Conservation (phyloP, 2,797 vertebrate species). For the Neosalanx taihuensis region DNA sequence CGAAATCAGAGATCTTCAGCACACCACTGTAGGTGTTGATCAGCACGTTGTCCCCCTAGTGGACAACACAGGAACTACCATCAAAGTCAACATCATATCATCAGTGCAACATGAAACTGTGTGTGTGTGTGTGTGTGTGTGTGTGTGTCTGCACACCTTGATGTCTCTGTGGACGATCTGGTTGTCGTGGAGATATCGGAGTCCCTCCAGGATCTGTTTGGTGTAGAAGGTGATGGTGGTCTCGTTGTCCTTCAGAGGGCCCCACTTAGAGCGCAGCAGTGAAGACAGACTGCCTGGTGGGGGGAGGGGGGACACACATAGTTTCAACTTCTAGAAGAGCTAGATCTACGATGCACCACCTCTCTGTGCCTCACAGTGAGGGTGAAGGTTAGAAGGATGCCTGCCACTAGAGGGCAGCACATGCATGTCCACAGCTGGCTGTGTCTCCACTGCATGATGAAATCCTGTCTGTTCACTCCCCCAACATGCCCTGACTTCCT, state of each 20-base stretch:
- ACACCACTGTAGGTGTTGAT: conserved; percentile 93
- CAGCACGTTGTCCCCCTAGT: conserved; percentile 90
- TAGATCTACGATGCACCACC: no score
- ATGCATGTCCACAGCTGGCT: background rate
- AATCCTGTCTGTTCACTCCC: conserved; percentile 8
- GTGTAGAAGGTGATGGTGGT: conserved; percentile 90
- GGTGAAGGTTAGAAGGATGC: no score
- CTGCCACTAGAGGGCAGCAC: background rate
- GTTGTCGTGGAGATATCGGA: conserved; percentile 89
- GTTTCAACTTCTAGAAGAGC: no score
- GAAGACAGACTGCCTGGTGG: conserved; percentile 85
- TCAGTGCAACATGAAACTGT: no score
- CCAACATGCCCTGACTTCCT: conserved; percentile 35
- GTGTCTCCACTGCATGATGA: background rate
- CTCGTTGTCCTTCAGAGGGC: conserved; percentile 90
- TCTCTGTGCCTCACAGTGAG: no score
- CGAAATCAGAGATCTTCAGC: conserved; percentile 92
- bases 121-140: no score
- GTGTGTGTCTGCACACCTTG: conserved; percentile 71
- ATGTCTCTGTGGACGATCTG: conserved; percentile 92
- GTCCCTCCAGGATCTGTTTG: conserved; percentile 87
- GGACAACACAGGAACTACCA: conserved; percentile 12
- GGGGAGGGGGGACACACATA: background rate
- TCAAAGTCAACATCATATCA: no score
- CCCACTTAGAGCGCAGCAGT: conserved; percentile 90